Percentiles rank a stretch among this genome's conserved stretches.
phyloP scores from a whole-genome alignment of 2,113 vertebrate species.

The Sylvietta virens region DNA sequence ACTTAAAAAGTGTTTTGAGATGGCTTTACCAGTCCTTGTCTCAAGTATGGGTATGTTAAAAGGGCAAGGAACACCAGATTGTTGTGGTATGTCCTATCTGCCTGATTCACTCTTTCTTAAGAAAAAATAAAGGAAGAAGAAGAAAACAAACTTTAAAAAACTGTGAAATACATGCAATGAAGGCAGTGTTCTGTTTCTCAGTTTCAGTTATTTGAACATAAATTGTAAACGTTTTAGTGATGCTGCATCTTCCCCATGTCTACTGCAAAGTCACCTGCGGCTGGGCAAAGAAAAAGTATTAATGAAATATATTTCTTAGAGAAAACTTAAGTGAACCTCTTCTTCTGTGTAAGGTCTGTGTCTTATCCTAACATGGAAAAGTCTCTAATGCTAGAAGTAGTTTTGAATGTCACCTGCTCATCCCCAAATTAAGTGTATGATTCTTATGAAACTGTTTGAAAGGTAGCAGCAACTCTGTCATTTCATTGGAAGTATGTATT shows the following conservation, averaged over 20 bases:
- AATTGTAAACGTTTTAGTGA: background rate
- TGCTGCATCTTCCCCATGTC: background rate
- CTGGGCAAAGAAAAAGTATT: background rate
- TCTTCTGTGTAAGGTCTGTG: background rate
- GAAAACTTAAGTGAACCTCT: background rate
- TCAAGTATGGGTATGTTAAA: background rate
- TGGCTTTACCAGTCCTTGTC: background rate
- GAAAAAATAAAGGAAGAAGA: background rate
- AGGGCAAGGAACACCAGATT: background rate
- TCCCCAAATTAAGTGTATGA: background rate
- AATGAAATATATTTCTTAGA: background rate
- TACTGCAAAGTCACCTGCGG: background rate
- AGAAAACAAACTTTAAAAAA: background rate
- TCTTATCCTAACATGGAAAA: background rate
- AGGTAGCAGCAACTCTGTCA: background rate
- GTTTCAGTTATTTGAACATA: background rate
- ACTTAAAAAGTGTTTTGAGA: background rate
- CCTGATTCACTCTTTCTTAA: background rate
- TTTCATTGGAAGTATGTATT: background rate
- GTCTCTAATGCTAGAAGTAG: background rate
- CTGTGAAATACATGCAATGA: background rate
- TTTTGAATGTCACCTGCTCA: background rate
- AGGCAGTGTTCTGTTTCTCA: background rate
- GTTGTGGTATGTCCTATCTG: background rate
- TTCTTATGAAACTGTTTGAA: background rate